Conservation (phyloP, 2,113 vertebrate genomes). For the Lamprologus ornatipinnis region DNA sequence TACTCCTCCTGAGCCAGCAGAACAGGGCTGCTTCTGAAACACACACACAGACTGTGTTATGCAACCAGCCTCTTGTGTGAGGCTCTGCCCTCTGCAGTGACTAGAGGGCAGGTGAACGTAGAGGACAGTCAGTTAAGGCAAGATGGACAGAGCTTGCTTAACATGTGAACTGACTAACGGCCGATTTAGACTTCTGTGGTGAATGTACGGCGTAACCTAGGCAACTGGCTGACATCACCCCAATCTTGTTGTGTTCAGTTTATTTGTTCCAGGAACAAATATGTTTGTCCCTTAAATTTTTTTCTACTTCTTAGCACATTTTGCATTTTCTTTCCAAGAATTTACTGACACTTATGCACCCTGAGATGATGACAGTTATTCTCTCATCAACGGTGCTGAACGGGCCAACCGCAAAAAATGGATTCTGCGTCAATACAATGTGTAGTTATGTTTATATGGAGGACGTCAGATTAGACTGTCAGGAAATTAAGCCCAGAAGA, state of each 20-base stretch:
- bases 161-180: neutral
- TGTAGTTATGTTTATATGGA: neutral
- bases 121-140: neutral
- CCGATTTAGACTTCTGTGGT: accelerated
- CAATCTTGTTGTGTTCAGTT: neutral
- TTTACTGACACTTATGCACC: accelerated
- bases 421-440: neutral
- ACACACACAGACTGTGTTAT: conserved; percentile 21
- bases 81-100: conserved; percentile 29
- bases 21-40: conserved; percentile 13
- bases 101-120: conserved; percentile 23
- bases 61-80: conserved; percentile 24
- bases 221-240: neutral
- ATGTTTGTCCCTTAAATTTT: accelerated
- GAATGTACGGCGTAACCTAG: accelerated
- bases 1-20: conserved; percentile 57
- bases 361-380: neutral
- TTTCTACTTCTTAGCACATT: neutral
- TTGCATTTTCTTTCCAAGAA: neutral
- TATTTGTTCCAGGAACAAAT: accelerated
- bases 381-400: neutral
- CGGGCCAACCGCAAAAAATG: accelerated
- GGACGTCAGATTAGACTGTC: accelerated
- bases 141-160: neutral
- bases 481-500: neutral